phyloP scores from a whole-genome alignment of 2,888 invertebrate species.

The Lasioglossum calceatum region DNA sequence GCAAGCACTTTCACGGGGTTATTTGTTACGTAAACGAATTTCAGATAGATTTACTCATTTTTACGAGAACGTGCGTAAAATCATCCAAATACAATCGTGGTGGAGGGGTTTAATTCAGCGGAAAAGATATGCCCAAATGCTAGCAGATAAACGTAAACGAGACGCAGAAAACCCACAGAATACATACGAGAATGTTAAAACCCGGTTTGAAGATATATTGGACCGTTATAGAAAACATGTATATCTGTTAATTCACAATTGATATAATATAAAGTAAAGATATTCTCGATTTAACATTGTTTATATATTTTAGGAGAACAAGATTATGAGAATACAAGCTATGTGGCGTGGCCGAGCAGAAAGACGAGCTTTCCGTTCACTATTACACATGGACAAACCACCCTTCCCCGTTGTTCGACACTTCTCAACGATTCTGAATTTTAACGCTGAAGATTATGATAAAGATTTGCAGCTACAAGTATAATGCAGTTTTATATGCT shows the following conservation, averaged over 20 bases:
- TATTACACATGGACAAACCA: constrained; percentile 86
- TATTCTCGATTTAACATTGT: background rate
- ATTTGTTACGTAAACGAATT: constrained; percentile 85
- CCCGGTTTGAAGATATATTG: constrained; percentile 82
- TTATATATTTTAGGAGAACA: constrained; percentile 84
- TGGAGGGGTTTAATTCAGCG: constrained; percentile 86
- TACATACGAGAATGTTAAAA: constrained; percentile 32
- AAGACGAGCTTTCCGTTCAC: constrained; percentile 87
- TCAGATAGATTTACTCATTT: constrained; percentile 84
- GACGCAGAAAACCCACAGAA: constrained; percentile 79
- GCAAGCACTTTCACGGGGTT: constrained; percentile 88
- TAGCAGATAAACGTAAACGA: constrained; percentile 83
- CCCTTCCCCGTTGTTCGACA: constrained; percentile 87
- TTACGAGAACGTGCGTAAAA: constrained; percentile 83
- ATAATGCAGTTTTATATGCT: constrained; percentile 21
- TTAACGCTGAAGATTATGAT: constrained; percentile 90
- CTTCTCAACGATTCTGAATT: constrained; percentile 89
- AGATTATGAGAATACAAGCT: constrained; percentile 88
- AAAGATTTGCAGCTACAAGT: constrained; percentile 89
- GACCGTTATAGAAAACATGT: constrained; percentile 86
- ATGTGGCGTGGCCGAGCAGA: constrained; percentile 88
- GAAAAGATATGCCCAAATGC: constrained; percentile 84
- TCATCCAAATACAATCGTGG: constrained; percentile 87
- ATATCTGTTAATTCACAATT: constrained; percentile 21
- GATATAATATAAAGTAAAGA: background rate